A percentile compares a stretch with the other conserved stretches of the same genome.
phyloP scores from a whole-genome alignment of 2,113 vertebrate genomes.

The Micromys minutus region DNA sequence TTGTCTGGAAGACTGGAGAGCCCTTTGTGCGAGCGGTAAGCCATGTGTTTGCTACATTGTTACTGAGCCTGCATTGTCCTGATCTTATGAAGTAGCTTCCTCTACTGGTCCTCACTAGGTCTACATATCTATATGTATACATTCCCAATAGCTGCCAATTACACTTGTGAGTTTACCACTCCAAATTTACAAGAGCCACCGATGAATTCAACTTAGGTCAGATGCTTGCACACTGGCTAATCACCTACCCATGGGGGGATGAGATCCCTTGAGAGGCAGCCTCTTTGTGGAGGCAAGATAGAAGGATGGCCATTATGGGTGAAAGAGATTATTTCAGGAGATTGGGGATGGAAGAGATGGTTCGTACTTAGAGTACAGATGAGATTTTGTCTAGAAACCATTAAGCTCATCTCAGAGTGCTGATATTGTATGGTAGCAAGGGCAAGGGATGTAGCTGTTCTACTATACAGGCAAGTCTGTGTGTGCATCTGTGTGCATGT shows the following conservation, averaged over 20 bases:
- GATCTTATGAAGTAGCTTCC: too few species aligned
- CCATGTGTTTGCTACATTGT: neutral
- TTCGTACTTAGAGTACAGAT: neutral
- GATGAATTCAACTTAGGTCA: neutral
- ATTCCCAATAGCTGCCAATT: neutral
- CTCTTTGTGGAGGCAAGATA: neutral
- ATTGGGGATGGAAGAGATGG: neutral
- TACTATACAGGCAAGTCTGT: neutral
- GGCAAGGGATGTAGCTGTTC: neutral
- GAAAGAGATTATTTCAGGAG: neutral
- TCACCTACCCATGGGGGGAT: neutral
- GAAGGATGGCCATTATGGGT: neutral
- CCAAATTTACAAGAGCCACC: neutral
- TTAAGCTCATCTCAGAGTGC: neutral
- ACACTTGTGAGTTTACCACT: neutral
- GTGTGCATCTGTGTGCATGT: neutral
- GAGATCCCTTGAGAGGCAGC: neutral
- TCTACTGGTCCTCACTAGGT: neutral
- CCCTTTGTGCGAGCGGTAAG: fast-evolving
- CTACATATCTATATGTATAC: neutral
- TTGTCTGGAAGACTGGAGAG: neutral
- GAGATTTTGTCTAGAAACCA: neutral
- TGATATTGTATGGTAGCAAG: neutral
- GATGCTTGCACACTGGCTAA: neutral
- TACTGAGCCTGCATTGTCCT: neutral